Percentiles rank a stretch among this genome's conserved stretches.
Evolutionary conservation across 2,888 invertebrate species (phyloP).

Genomic region (Plebejus melissa): DNA sequence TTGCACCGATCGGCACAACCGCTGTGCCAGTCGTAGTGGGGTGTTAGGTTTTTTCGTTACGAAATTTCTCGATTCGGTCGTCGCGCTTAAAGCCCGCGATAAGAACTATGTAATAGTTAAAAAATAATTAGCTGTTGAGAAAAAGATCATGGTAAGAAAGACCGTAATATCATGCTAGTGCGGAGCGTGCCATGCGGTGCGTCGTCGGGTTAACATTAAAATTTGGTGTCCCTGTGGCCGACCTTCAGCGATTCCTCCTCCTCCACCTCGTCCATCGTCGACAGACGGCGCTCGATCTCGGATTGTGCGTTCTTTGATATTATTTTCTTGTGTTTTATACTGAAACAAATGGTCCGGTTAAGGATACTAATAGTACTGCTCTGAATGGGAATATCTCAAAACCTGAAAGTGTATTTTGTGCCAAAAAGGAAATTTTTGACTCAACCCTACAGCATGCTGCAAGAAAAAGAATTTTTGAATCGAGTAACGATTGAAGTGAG

Average conservation of each 20-base stretch:
- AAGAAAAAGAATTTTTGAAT: too few species aligned
- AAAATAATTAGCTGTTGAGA: background rate
- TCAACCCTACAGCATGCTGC: too few species aligned
- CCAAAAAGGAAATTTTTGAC: too few species aligned
- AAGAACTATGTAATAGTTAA: background rate
- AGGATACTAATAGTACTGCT: background rate
- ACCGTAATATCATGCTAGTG: constrained; percentile 41
- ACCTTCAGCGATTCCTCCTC: constrained; percentile 82
- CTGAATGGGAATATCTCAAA: too few species aligned
- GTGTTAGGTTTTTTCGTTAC: too few species aligned
- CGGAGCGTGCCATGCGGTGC: constrained; percentile 49
- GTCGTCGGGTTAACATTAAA: constrained; percentile 52
- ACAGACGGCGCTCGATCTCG: constrained; percentile 83
- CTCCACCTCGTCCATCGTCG: constrained; percentile 93
- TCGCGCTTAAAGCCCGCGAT: too few species aligned
- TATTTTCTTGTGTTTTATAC: constrained; percentile 84
- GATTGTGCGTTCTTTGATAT: constrained; percentile 83
- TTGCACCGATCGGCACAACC: too few species aligned
- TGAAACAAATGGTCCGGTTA: constrained; percentile 42
- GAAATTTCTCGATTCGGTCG: too few species aligned
- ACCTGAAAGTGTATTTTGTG: too few species aligned
- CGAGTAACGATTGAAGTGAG: too few species aligned
- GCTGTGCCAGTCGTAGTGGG: too few species aligned
- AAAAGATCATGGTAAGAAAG: constrained; percentile 28
- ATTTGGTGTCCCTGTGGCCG: constrained; percentile 72